Percentiles rank a stretch among this genome's conserved stretches.
phyloP scores from a whole-genome alignment of 2,113 vertebrate genomes.

The Shinisaurus crocodilurus region DNA sequence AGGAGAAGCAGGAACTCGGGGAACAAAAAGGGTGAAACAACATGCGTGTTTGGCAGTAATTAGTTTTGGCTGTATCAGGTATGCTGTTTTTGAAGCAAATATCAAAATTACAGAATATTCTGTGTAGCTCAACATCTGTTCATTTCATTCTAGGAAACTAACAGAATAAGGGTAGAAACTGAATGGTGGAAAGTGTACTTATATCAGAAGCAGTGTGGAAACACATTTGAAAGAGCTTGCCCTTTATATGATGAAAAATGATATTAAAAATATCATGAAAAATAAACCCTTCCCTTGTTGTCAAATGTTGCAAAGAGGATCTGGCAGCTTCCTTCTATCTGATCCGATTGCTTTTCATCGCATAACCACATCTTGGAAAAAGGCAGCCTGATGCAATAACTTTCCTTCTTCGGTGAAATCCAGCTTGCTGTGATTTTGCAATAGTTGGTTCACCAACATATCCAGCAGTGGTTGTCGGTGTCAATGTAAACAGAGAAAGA shows the following conservation, averaged over 20 bases:
- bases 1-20: too few relatives aligned
- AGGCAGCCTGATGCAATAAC: slow-evolving; percentile 44
- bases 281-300: too few relatives aligned
- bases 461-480: slow-evolving; percentile 2
- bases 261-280: too few relatives aligned
- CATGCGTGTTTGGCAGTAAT: background rate
- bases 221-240: slow-evolving; percentile 6
- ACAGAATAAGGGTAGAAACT: background rate
- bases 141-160: background rate
- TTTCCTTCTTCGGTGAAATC: slow-evolving; percentile 56
- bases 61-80: background rate
- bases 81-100: background rate
- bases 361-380: slow-evolving; percentile 42
- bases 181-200: background rate
- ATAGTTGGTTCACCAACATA: slow-evolving; percentile 51
- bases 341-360: background rate
- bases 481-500: slow-evolving; percentile 61
- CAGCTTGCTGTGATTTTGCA: slow-evolving; percentile 49
- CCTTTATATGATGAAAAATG: too few relatives aligned
- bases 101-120: background rate
- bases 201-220: background rate
- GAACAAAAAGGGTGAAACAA: background rate
- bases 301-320: too few relatives aligned
- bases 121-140: background rate
- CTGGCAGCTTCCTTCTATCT: background rate